These are phyloP conservation scores for Salvelinus namaycush DNA, from an alignment of 2,113 vertebrate species.

Conservation along the genomic window DNA sequence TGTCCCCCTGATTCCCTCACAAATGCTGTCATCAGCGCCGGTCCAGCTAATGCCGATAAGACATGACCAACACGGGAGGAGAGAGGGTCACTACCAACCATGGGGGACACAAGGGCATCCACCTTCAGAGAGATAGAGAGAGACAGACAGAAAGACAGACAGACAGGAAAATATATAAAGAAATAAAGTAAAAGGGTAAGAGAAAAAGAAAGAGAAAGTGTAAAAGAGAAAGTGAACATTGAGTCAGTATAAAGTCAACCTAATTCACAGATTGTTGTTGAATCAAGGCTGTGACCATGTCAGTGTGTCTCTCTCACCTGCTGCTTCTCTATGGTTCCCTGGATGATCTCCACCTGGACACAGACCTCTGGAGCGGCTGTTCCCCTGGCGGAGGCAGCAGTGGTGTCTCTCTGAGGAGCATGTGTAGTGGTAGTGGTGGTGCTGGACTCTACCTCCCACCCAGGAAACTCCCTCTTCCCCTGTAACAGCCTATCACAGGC, in stretches of 20 bases:
- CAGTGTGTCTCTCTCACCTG: constrained; percentile 45
- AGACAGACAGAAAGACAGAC: too few relatives aligned
- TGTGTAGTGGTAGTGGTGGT: not conserved
- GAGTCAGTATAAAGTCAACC: not conserved
- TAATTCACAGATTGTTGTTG: not conserved
- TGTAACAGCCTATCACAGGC: constrained; percentile 48
- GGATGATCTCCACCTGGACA: constrained; percentile 44
- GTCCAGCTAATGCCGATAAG: constrained; percentile 25
- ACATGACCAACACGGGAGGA: constrained; percentile 44
- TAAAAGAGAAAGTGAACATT: not conserved
- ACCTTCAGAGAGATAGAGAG: constrained; percentile 34
- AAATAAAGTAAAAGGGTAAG: not conserved
- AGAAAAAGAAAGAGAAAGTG: not conserved
- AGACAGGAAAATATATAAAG: too few relatives aligned
- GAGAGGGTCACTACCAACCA: constrained; percentile 39
- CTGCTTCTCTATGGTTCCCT: constrained; percentile 52
- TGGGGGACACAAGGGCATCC: constrained; percentile 60
- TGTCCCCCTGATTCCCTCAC: not conserved
- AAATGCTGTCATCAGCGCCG: constrained; percentile 41
- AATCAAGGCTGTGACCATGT: not conserved
- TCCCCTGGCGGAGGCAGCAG: not conserved
- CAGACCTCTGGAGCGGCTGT: constrained; percentile 12
- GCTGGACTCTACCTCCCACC: not conserved
- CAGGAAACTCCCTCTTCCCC: not conserved
- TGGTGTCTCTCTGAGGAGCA: not conserved